Percentiles rank a stretch among this genome's conserved stretches.
These are phyloP conservation scores for Porites cylindrica DNA, from an alignment of 92 coral and sea anemone species.

Conservation along the genomic window DNA sequence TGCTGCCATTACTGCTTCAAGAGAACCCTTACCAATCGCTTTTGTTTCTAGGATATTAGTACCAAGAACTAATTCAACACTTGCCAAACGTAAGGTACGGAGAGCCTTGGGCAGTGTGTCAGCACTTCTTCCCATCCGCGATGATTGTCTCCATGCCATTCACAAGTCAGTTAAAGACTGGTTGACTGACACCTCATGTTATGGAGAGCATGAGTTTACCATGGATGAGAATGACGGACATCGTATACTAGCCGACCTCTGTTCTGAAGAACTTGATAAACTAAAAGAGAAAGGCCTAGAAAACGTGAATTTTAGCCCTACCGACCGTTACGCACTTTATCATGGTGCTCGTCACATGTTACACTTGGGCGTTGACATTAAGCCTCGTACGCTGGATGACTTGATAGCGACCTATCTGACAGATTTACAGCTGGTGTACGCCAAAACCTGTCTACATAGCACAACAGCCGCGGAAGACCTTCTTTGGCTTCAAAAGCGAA, in stretches of 20 bases:
- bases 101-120: slow-evolving; percentile 47
- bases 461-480: slow-evolving; percentile 7
- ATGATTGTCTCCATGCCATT: slow-evolving; percentile 53
- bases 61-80: not conserved
- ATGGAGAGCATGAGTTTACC: slow-evolving; percentile 34
- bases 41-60: slow-evolving; percentile 16
- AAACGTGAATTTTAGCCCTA: not conserved
- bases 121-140: slow-evolving; percentile 54
- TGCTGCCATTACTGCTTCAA: slow-evolving; percentile 9
- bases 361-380: not conserved
- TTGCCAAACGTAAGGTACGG: slow-evolving; percentile 1
- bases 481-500: not conserved
- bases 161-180: slow-evolving; percentile 77
- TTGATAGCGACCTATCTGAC: not conserved
- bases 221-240: slow-evolving; percentile 60
- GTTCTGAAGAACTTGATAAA: slow-evolving; percentile 26
- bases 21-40: slow-evolving; percentile 39
- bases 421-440: slow-evolving; percentile 15
- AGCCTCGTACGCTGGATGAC: not conserved
- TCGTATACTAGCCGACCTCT: slow-evolving; percentile 45
- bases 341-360: slow-evolving; percentile 29
- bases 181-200: slow-evolving; percentile 31
- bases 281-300: slow-evolving; percentile 19
- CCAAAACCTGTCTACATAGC: slow-evolving; percentile 7
- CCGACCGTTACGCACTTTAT: slow-evolving; percentile 13